Conservation (phyloP, 2,888 invertebrate genomes). For the Ganaspis brasiliensis region DNA sequence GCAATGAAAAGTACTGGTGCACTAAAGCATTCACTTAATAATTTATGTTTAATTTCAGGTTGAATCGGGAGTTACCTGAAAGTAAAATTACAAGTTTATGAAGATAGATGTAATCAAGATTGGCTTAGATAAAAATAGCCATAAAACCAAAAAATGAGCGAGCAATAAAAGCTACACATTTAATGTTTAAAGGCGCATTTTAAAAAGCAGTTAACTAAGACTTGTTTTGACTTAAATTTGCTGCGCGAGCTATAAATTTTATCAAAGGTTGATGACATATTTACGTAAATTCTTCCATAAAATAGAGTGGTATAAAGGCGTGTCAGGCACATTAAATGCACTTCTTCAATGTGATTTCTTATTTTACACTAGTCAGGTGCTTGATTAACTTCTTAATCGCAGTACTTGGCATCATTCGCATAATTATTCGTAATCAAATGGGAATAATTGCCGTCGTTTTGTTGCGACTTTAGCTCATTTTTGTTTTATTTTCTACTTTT, state of each 20-base stretch:
- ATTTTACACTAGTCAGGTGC: background rate
- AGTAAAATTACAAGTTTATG: slow-evolving; percentile 9
- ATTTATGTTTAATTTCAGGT: background rate
- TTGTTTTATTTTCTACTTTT: no score
- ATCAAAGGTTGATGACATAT: slow-evolving; percentile 14
- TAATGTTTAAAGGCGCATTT: background rate
- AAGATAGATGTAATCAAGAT: slow-evolving; percentile 22
- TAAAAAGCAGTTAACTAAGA: slow-evolving; percentile 12
- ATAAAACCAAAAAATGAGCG: background rate
- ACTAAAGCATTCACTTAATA: slow-evolving; percentile 13
- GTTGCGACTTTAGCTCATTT: no score
- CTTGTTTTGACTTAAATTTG: background rate
- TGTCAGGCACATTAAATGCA: background rate
- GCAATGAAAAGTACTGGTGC: background rate
- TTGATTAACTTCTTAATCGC: slow-evolving; percentile 15
- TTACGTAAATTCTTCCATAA: slow-evolving; percentile 18
- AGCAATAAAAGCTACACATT: background rate
- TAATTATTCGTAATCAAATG: background rate
- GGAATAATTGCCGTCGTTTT: no score
- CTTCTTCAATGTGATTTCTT: slow-evolving; percentile 10
- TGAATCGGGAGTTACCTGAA: slow-evolving; percentile 1
- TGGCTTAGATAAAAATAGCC: background rate
- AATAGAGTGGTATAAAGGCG: background rate
- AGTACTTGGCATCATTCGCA: background rate
- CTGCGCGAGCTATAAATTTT: slow-evolving; percentile 8